A percentile compares a stretch with the other conserved stretches of the same genome.
Conservation (phyloP, 2,888 invertebrate species). For the Orgyia antiqua region DNA sequence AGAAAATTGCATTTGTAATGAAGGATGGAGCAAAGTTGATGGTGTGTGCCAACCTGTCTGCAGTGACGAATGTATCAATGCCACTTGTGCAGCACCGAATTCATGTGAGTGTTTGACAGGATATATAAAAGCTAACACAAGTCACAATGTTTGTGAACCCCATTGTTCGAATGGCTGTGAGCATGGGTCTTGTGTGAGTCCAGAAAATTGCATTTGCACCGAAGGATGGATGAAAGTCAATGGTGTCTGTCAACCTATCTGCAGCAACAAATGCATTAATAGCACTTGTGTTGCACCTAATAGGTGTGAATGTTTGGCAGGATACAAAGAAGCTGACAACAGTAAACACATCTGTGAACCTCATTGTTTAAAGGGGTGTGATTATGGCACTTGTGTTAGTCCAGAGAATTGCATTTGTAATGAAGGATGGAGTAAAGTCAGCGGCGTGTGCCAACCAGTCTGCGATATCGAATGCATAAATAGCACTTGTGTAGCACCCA, state of each 20-base stretch:
- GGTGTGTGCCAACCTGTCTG: slow-evolving; percentile 10
- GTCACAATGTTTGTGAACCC: slow-evolving; percentile 22
- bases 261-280: slow-evolving; percentile 3
- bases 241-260: slow-evolving; percentile 24
- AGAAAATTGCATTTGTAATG: slow-evolving; percentile 10
- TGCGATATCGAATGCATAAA: slow-evolving; percentile 9
- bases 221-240: slow-evolving; percentile 1
- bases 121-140: slow-evolving; percentile 12
- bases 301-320: not conserved
- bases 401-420: slow-evolving; percentile 8
- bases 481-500: slow-evolving; percentile 7
- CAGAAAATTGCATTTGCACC: not conserved
- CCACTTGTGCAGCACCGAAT: slow-evolving; percentile 28
- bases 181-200: not conserved
- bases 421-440: not conserved
- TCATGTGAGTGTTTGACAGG: slow-evolving; percentile 56
- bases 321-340: not conserved
- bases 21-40: slow-evolving; percentile 7
- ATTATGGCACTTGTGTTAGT: slow-evolving; percentile 5
- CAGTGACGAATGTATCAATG: slow-evolving; percentile 3
- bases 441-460: slow-evolving; percentile 7
- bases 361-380: slow-evolving; percentile 3
- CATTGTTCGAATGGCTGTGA: slow-evolving; percentile 2
- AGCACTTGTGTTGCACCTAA: slow-evolving; percentile 1
- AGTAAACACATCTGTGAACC: slow-evolving; percentile 1